Evolutionary conservation across 2,113 vertebrate species (phyloP), one percentile per base, ranked within the genome.

Genomic region (Pogonocichla stellata): DNA sequence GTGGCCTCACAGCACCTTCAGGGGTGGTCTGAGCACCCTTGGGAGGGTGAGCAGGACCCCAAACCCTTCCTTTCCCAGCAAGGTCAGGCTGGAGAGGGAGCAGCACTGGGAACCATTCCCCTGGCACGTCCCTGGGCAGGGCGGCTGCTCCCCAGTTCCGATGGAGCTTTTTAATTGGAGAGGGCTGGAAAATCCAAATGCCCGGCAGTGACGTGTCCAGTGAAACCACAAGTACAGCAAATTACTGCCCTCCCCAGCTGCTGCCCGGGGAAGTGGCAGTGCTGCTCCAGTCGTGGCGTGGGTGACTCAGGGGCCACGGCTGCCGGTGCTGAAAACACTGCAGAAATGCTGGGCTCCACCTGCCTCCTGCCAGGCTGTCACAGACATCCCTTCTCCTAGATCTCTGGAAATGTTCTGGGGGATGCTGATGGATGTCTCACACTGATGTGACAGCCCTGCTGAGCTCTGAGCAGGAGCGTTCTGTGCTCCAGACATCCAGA

Each of bases 191-290:
- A 95, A 90, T 81, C 81, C 60, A 11, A 89, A 54, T 87, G 83
- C 80, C 94, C 15, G 2, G 77, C 73, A 94, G 90, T 96, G 95
- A 93, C 82, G 82, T 94, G 84, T 50, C 56, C 48, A 26, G 71
- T 15, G 58, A 81, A 94, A 80, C 96, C 95, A 92, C 88, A 92
- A 75, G 75, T 2, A 10, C 87, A 91, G 92, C 88, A 90, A 90
- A 88, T 94, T 45, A 19, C 58, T 34, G 82, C 82, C 58, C 75
- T 91, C 33, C 40, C 47, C 2, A 2, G 64, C 79, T 33, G 83
- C 83, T 74, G 89, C 88, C 1, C 6, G 66, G 85, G 79, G 89
- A 53, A 13, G 86, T 6, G 86, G 86, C 5, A 0, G 22, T 64
- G 69, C 84, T 4, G 5, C 74, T 77, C 45, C 89, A 53, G 77